Conservation (phyloP, 2,113 vertebrate genomes). For the Mustela lutreola region DNA sequence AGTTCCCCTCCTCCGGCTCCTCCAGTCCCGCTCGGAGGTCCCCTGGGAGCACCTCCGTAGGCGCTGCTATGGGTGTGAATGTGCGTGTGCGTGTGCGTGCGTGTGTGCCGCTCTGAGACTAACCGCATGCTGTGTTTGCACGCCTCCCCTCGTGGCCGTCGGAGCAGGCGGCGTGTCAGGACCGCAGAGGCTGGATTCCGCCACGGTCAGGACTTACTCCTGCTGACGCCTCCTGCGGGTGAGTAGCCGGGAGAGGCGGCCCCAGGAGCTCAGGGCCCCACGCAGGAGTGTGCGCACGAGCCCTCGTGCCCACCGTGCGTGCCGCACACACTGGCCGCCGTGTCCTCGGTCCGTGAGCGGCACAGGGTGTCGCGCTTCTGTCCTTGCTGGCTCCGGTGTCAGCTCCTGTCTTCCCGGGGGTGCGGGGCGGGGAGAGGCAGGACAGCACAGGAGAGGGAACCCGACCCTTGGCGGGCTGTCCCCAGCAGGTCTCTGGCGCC, state of each 20-base stretch:
- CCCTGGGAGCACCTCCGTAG: not conserved
- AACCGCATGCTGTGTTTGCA: conserved; percentile 96
- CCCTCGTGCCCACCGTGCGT: not conserved
- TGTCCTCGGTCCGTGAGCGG: not conserved
- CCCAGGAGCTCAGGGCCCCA: no score
- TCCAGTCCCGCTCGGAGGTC: not conserved
- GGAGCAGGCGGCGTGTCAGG: conserved; percentile 93
- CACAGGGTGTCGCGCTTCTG: not conserved
- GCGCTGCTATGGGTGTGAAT: not conserved
- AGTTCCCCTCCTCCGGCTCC: not conserved
- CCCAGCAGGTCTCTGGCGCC: fast-evolving
- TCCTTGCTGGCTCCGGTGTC: not conserved
- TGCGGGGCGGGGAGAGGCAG: no score
- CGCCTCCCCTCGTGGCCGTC: conserved; percentile 87
- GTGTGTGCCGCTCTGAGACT: conserved; percentile 83
- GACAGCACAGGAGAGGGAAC: fast-evolving
- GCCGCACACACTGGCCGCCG: fast-evolving
- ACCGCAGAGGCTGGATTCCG: conserved; percentile 97
- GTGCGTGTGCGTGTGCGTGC: not conserved
- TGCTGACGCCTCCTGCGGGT: conserved; percentile 93
- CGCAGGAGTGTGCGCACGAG: fast-evolving
- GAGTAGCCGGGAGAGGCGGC: conserved; percentile 80
- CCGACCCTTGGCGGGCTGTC: fast-evolving
- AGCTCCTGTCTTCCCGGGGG: fast-evolving
- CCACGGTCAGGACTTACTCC: conserved; percentile 98